phyloP scores from a whole-genome alignment of 2,888 invertebrate genomes.

The Agrilus biguttatus region DNA sequence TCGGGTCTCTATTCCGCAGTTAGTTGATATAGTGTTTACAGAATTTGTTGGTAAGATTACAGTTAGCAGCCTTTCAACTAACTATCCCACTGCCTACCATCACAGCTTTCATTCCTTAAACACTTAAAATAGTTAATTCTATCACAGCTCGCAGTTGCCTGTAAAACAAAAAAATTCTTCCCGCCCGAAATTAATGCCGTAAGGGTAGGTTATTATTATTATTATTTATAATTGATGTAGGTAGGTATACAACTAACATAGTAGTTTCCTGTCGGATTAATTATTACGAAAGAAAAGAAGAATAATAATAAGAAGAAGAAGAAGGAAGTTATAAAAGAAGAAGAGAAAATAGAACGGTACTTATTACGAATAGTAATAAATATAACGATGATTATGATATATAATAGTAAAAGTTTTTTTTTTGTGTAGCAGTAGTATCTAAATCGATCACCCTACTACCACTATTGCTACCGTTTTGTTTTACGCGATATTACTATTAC shows the following conservation, averaged over 20 bases:
- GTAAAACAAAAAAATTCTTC: slow-evolving; percentile 18
- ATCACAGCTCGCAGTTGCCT: slow-evolving; percentile 33
- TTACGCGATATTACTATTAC: slow-evolving; percentile 12
- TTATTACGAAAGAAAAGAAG: no score
- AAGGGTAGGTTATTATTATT: slow-evolving; percentile 1
- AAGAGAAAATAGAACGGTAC: no score
- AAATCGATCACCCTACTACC: slow-evolving; percentile 1
- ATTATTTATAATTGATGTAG: background rate
- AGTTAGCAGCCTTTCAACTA: slow-evolving; percentile 4
- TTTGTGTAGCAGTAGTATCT: no score
- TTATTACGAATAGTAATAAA: no score
- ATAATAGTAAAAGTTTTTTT: no score
- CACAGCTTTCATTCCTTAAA: slow-evolving; percentile 16
- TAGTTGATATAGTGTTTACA: no score
- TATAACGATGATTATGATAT: no score
- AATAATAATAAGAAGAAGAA: no score
- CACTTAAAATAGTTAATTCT: slow-evolving; percentile 23
- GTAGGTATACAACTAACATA: no score
- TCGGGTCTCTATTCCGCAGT: no score
- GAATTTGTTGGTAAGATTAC: background rate
- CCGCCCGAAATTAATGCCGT: slow-evolving; percentile 4
- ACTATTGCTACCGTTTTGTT: slow-evolving; percentile 14
- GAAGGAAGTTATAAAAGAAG: no score
- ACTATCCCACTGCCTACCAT: slow-evolving; percentile 9
- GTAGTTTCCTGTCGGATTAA: slow-evolving; percentile 1